Evolutionary conservation across 2,888 invertebrate species (phyloP).

Genomic region (Celastrina argiolus): DNA sequence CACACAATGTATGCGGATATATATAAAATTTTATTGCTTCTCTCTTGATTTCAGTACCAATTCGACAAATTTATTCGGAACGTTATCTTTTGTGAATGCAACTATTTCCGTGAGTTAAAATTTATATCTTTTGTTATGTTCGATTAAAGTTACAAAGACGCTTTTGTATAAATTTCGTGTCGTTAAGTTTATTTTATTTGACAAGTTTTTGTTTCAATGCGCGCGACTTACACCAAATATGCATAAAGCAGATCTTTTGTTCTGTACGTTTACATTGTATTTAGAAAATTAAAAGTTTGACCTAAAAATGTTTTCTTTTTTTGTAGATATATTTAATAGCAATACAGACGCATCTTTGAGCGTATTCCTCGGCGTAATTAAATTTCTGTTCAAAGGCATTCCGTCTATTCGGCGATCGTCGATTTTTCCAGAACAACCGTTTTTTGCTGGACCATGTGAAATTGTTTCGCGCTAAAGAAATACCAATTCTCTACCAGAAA

Average conservation of each 20-base stretch:
- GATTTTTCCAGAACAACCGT: slow-evolving; percentile 13
- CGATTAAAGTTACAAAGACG: slow-evolving; percentile 19
- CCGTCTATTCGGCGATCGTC: slow-evolving; percentile 16
- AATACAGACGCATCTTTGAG: background rate
- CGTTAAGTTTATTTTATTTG: slow-evolving; percentile 13
- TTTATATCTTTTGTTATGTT: slow-evolving; percentile 22
- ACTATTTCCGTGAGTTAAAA: slow-evolving; percentile 20
- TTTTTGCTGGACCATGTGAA: slow-evolving; percentile 16
- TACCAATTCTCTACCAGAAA: slow-evolving; percentile 5
- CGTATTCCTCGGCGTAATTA: slow-evolving; percentile 21
- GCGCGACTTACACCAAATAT: no score
- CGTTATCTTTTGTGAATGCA: slow-evolving; percentile 27
- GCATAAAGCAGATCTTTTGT: no score
- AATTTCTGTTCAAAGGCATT: slow-evolving; percentile 24
- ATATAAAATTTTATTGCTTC: slow-evolving; percentile 61
- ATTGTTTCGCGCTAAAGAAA: slow-evolving; percentile 24
- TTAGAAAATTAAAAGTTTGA: background rate
- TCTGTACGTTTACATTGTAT: no score
- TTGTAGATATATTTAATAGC: background rate
- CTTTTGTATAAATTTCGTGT: slow-evolving; percentile 20
- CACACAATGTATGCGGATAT: slow-evolving; percentile 63
- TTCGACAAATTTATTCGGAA: slow-evolving; percentile 34
- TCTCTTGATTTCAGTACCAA: slow-evolving; percentile 51
- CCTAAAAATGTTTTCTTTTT: background rate
- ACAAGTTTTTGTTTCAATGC: background rate